A percentile compares a stretch with the other conserved stretches of the same genome.
These are phyloP conservation scores for Ia io DNA, from an alignment of 2,113 vertebrate genomes.

Conservation along the genomic window DNA sequence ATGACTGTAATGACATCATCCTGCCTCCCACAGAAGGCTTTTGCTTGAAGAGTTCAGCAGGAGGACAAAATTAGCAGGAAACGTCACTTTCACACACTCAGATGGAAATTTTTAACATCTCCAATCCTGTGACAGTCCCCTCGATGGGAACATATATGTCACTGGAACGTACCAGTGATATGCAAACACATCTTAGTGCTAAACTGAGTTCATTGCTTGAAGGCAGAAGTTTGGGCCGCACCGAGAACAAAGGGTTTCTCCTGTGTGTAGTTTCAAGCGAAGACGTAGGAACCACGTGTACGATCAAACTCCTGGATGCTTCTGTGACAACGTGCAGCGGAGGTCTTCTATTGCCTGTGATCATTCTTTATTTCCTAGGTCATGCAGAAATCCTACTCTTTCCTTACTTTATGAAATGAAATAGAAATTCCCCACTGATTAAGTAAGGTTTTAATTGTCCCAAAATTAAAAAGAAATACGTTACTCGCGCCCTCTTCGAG, in stretches of 20 bases:
- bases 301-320: background rate
- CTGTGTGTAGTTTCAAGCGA: background rate
- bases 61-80: conserved; percentile 84
- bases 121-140: conserved; percentile 66
- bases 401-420: background rate
- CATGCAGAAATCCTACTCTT: background rate
- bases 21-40: conserved; percentile 84
- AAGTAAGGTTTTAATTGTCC: conserved; percentile 23
- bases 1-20: conserved; percentile 86
- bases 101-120: conserved; percentile 81
- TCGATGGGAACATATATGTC: conserved; percentile 76
- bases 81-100: conserved; percentile 79
- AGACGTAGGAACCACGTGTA: background rate
- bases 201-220: conserved; percentile 62
- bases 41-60: conserved; percentile 80
- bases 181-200: conserved; percentile 71
- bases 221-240: conserved; percentile 50
- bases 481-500: background rate
- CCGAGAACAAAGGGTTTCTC: conserved; percentile 46
- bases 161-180: conserved; percentile 55
- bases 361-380: background rate
- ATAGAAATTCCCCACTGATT: background rate
- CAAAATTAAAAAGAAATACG: background rate
- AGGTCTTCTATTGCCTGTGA: background rate
- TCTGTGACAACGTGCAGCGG: background rate